phyloP scores from a whole-genome alignment of 1,140 invertebrate genomes.

The Cotesia typhae region DNA sequence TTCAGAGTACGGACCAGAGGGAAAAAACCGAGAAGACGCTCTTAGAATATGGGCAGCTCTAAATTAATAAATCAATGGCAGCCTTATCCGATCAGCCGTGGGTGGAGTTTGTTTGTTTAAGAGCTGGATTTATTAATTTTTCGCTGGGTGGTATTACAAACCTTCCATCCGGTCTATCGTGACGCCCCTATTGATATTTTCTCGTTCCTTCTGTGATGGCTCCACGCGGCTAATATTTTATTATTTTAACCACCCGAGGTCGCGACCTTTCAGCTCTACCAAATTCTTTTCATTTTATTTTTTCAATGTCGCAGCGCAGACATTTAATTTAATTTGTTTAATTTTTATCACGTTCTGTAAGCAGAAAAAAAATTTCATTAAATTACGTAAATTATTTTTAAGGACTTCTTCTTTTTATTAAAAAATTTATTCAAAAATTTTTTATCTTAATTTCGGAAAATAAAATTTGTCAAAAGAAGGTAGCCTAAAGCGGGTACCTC shows the following conservation, averaged over 20 bases:
- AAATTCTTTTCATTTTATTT: too few species aligned
- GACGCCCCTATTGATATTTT: slow-evolving; percentile 39
- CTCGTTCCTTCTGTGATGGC: slow-evolving; percentile 16
- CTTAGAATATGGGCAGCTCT: slow-evolving; percentile 60
- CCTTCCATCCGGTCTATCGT: slow-evolving; percentile 45
- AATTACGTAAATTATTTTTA: too few species aligned
- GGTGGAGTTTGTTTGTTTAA: slow-evolving; percentile 67
- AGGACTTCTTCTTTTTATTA: too few species aligned
- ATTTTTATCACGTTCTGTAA: too few species aligned
- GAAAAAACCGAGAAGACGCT: slow-evolving; percentile 17
- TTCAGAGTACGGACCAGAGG: slow-evolving; percentile 10
- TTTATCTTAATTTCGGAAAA: too few species aligned
- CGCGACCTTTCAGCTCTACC: too few species aligned
- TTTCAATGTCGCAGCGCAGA: too few species aligned
- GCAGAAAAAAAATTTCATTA: too few species aligned
- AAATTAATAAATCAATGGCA: slow-evolving; percentile 66
- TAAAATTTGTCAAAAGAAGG: too few species aligned
- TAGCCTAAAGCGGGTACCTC: too few species aligned
- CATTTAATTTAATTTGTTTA: too few species aligned
- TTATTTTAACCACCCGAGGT: background rate
- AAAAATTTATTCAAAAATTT: too few species aligned
- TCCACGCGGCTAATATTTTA: background rate
- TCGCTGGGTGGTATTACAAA: slow-evolving; percentile 61
- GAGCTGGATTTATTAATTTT: slow-evolving; percentile 66
- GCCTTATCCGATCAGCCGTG: slow-evolving; percentile 63